Percentiles rank a stretch among this genome's conserved stretches.
These are phyloP conservation scores for Mesocentrotus franciscanus DNA, from an alignment of 53 echinoderm and acorn worm genomes.

Conservation along the genomic window DNA sequence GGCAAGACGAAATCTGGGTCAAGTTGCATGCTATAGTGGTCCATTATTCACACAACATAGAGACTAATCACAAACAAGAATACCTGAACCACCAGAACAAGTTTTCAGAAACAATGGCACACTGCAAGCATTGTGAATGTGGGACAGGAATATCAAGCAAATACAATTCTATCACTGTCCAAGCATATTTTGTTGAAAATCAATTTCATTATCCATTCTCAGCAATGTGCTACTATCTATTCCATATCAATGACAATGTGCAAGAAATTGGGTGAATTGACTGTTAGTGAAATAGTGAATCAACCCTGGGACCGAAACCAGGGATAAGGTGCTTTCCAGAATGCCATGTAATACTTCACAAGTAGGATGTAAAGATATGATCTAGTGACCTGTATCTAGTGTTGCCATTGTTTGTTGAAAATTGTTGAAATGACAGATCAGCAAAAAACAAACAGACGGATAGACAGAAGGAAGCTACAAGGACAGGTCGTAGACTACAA, in stretches of 20 bases:
- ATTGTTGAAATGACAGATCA: neutral
- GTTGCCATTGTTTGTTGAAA: constrained; percentile 56
- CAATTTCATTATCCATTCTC: neutral
- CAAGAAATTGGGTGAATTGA: constrained; percentile 2
- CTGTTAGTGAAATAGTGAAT: neutral
- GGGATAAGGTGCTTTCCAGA: constrained; percentile 59
- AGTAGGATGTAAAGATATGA: neutral
- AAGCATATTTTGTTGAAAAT: neutral
- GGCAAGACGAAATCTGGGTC: neutral
- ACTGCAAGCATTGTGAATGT: constrained; percentile 40
- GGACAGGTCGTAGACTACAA: neutral
- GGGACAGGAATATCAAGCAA: neutral
- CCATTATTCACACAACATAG: constrained; percentile 11
- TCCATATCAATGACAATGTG: constrained; percentile 4
- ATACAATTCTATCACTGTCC: neutral
- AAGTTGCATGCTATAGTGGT: neutral
- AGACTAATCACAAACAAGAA: neutral
- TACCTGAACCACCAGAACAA: neutral
- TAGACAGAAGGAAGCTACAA: neutral
- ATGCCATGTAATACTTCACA: neutral
- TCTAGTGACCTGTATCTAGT: neutral
- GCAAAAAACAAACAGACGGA: neutral
- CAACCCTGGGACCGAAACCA: constrained; percentile 35
- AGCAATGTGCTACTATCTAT: constrained; percentile 2
- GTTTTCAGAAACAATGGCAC: constrained; percentile 63